Conservation (phyloP, 2,888 invertebrate species). For the Sarcophaga carnaria region DNA sequence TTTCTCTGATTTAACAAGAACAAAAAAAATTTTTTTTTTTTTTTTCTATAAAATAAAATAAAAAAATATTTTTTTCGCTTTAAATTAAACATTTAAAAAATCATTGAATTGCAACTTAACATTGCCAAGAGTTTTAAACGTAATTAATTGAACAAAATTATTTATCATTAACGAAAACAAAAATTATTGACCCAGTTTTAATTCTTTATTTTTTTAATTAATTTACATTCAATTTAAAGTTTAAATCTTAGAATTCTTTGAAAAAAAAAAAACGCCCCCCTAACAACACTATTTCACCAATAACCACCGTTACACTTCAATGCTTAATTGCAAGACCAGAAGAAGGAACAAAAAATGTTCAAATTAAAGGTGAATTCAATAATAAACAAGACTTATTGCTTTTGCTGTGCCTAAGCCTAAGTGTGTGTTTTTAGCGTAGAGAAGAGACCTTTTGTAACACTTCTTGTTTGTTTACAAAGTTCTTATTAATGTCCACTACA, state of each 20-base stretch:
- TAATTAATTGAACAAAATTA: conserved; percentile 50
- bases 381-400: background rate
- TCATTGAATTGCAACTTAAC: background rate
- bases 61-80: too few species aligned
- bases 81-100: background rate
- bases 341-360: background rate
- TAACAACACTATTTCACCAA: background rate
- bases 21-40: too few species aligned
- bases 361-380: background rate
- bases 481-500: background rate
- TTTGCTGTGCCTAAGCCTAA: too few species aligned
- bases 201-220: background rate
- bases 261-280: background rate
- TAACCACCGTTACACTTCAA: background rate
- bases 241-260: background rate
- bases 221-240: background rate
- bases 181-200: conserved; percentile 33
- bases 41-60: too few species aligned
- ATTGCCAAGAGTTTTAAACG: background rate
- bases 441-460: background rate
- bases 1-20: too few species aligned
- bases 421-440: background rate
- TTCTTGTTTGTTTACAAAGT: background rate
- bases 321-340: background rate
- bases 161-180: conserved; percentile 18